Evolutionary conservation across 2,888 invertebrate genomes (phyloP), one percentile per base, ranked within the genome.

Genomic region (Netelia melanura): DNA sequence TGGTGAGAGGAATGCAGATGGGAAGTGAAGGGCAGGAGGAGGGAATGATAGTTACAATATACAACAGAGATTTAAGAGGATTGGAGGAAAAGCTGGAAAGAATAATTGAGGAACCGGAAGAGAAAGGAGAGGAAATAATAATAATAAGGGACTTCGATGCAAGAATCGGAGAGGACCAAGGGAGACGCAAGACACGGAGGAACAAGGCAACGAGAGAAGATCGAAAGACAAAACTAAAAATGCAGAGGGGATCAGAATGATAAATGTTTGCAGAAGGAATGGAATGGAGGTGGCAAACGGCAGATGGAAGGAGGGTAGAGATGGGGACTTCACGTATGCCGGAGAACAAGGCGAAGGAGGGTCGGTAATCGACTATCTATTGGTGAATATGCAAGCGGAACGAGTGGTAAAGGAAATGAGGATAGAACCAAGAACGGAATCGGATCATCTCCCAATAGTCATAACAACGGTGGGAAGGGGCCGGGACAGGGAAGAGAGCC

Each of bases 261-360:
- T 56, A 56, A 8, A 30, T 25, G 0, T 25, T 25, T 56, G n/a
- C 56, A n/a, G 30, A 44, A 65, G 21, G 17, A 44, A 44, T 38
- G 65, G 65, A 3, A 9, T 56, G 14, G n/a, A n/a, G 17, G 56
- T 56, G 14, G n/a, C n/a, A n/a, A 56, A 30, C n/a, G 44, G n/a
- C 14, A 17, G 8, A 44, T 9, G n/a, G 17, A n/a, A n/a, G 14
- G 43, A n/a, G 65, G 14, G 6, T n/a, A 17, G 11, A 9, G 38
- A 64, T 9, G 64, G 64, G 11, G 14, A 30, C 2, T 30, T 30
- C 9, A 64, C 64, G 6, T 64, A 14, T 64, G 64, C 38, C 10
- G 64, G 64, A 38, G 38, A 64, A 9, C 30, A 38, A 11, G 64
- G 64, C 11, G 64, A 64, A 38, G 64, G 30, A 14, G 64, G 64